Evolutionary conservation across 2,888 invertebrate species (phyloP), one percentile per base, ranked within the genome.

Genomic region (Nymphalis c-album): DNA sequence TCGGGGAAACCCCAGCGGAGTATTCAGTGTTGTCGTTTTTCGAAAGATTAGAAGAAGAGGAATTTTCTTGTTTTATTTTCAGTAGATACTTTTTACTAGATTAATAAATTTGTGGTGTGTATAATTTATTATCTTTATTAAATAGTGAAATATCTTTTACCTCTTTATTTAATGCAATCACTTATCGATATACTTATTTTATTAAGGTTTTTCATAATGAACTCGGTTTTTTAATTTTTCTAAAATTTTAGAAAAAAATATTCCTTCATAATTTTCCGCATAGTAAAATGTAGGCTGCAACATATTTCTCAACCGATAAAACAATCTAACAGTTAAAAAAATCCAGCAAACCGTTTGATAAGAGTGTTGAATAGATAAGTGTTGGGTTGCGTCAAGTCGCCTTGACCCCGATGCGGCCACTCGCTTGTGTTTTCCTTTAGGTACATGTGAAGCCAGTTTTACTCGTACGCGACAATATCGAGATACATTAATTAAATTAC

Each of bases 341-440:
- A 76, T 73, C 68, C 63, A 68, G 69, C 67, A 67, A 74, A 67
- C 57, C 72, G 74, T 75, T 75, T 80, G 83, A 83, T 83, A 83
- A 83, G 78, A 78, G 77, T 77, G 73, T 40, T 78, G 72, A 75
- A 77, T 76, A 78, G 82, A 82, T 81, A 82, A 79, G 79, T 67
- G 74, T 75, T 77, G 75, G 80, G 79, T 89, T 88, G 89, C 87
- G 87, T 88, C 86, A 86, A 80, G 79, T 73, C 80, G 85, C 90
- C 90, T 90, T 90, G 90, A 90, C 90, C 90, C 79, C 85, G 80
- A 85, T 89, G 71, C 71, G 74, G 71, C 74, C 76, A 72, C 69
- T 77, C 76, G 77, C 77, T 73, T 71, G 62, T 74, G 73, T 76
- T 78, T 77, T 75, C 78, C 80, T 76, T 71, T 69, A 70, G 64